Evolutionary conservation across 2,797 vertebrate genomes (phyloP).

Genomic region (Acipenser ruthenus): DNA sequence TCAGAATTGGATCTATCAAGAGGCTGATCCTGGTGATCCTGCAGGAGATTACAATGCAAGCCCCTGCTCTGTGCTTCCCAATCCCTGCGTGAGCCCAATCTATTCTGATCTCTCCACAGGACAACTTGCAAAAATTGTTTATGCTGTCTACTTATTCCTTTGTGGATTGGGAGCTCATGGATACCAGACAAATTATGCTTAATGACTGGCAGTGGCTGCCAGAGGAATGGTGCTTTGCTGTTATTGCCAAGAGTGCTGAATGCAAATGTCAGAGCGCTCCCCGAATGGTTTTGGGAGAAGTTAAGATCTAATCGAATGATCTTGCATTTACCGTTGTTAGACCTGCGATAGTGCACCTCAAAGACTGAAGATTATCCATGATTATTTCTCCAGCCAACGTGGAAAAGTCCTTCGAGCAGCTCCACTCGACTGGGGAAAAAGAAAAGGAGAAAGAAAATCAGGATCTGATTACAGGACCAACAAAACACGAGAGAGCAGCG

Average conservation of each 20-base stretch:
- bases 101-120: slow-evolving; percentile 48
- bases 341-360: slow-evolving; percentile 71
- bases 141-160: slow-evolving; percentile 51
- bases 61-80: slow-evolving; percentile 24
- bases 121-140: slow-evolving; percentile 55
- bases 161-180: slow-evolving; percentile 50
- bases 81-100: slow-evolving; percentile 36
- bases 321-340: slow-evolving; percentile 73
- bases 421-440: slow-evolving; percentile 82
- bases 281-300: not conserved
- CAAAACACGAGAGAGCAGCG: too few relatives aligned
- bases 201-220: slow-evolving; percentile 46
- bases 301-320: slow-evolving; percentile 18
- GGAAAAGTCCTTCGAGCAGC: slow-evolving; percentile 80
- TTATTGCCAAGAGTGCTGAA: slow-evolving; percentile 36
- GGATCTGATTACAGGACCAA: too few relatives aligned
- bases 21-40: slow-evolving; percentile 38
- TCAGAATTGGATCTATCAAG: slow-evolving; percentile 35
- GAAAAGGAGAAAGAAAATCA: too few relatives aligned
- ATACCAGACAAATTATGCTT: slow-evolving; percentile 60
- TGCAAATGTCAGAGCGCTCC: slow-evolving; percentile 32
- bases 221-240: slow-evolving; percentile 46
- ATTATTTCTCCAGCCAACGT: slow-evolving; percentile 74
- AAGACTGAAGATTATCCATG: slow-evolving; percentile 74
- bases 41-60: slow-evolving; percentile 26